These are phyloP conservation scores for Tuberolachnus salignus DNA, from an alignment of 2,888 invertebrate species.

Conservation along the genomic window DNA sequence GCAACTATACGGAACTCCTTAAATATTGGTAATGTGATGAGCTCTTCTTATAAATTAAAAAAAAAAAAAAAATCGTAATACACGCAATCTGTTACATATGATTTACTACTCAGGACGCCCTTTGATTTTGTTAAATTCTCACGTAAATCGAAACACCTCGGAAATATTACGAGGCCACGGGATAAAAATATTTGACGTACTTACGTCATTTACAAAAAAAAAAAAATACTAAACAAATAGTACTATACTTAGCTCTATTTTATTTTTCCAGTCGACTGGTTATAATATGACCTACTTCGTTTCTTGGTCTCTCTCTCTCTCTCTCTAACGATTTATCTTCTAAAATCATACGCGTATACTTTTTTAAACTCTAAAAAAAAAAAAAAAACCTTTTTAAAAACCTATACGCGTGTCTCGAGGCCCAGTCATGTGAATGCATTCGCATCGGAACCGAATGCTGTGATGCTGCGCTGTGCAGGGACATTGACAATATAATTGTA, in stretches of 20 bases:
- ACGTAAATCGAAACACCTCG: not conserved
- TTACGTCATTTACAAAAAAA: too few species aligned
- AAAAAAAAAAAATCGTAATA: too few species aligned
- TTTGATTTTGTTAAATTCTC: too few species aligned
- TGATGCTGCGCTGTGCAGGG: not conserved
- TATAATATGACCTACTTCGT: not conserved
- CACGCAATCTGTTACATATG: too few species aligned
- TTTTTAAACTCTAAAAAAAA: not conserved
- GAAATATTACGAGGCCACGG: not conserved
- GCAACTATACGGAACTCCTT: too few species aligned
- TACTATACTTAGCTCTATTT: not conserved
- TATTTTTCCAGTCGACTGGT: constrained; percentile 24
- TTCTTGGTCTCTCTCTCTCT: not conserved
- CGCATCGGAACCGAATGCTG: not conserved
- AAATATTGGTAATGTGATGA: too few species aligned
- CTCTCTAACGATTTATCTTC: constrained; percentile 18
- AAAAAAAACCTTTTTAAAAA: constrained; percentile 6
- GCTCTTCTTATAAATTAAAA: too few species aligned
- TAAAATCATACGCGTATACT: not conserved
- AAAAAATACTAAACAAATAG: not conserved
- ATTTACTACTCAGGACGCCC: too few species aligned
- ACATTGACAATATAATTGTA: constrained; percentile 29
- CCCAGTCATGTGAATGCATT: constrained; percentile 32
- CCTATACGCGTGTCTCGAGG: not conserved
- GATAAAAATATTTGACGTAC: not conserved